Evolutionary conservation across 2,113 vertebrate species (phyloP), one percentile per base, ranked within the genome.

Genomic region (Proterorhinus semilunaris): DNA sequence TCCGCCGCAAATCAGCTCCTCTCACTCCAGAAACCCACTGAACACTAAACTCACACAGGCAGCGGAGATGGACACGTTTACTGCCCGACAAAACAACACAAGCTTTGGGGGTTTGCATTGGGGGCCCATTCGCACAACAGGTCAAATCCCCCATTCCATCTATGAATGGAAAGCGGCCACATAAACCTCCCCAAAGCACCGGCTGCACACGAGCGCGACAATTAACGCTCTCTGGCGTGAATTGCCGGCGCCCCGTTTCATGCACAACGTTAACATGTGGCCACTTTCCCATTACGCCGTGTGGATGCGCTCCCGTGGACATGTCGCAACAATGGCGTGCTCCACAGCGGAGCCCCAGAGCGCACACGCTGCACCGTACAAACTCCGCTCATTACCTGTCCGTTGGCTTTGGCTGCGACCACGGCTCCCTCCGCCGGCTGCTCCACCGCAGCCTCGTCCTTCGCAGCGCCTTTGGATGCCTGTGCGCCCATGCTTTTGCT

Each of bases 401-500:
- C 97, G 65, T 98, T 98, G 15, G 96, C 82, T 91, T 99, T 98
- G 10, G 95, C 94, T 57, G 95, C 95, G 81, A 95, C 96, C 53
- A 95, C 95, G 6, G 91, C 93, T 17, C 93, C 95, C 91, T 98
- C 96, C 65, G 93, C 94, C 4, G 94, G 91, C 86, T 95, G 96
- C 86, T 98, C 96, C 52, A 93, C 93, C 70, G 92, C 91, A 70
- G 93, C 94, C 87, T 98, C 96, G 86, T 95, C 96, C 87, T 98
- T 98, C 85, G 94, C 95, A 84, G 95, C 93, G 93, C 94, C 95
- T 96, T 98, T 99, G 92, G 97, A 96, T 92, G 96, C 95, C 93
- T 98, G 96, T 90, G 96, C 96, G 95, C 97, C 97, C 97, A 99
- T 98, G 93, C 94, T 95, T 94, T 91, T 93, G 94, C 92, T 91